These are phyloP conservation scores for Glaucomys volans DNA, from an alignment of 2,113 vertebrate species.

Conservation along the genomic window DNA sequence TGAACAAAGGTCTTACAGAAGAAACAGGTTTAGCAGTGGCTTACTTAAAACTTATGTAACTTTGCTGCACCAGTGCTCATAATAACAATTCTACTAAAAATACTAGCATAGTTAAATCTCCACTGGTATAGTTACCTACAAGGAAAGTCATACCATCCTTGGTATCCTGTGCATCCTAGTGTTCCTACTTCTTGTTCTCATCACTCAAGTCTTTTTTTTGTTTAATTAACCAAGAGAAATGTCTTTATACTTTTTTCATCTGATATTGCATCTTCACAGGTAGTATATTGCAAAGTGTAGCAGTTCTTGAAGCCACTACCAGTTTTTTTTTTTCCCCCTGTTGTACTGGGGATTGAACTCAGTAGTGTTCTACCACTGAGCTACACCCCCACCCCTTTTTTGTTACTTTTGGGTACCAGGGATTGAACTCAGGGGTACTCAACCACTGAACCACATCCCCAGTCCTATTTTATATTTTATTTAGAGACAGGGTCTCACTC, in stretches of 20 bases:
- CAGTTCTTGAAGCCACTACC: neutral
- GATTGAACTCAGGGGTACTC: too few relatives aligned
- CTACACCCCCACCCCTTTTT: too few relatives aligned
- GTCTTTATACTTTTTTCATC: neutral
- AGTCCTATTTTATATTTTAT: too few relatives aligned
- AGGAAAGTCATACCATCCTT: neutral
- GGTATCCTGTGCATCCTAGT: neutral
- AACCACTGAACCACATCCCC: too few relatives aligned
- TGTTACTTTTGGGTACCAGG: too few relatives aligned
- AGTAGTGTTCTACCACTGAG: too few relatives aligned
- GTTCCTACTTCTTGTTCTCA: neutral
- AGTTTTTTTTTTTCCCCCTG: too few relatives aligned
- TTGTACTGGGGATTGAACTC: too few relatives aligned
- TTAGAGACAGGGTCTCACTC: too few relatives aligned
- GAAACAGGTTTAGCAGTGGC: neutral
- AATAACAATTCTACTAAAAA: neutral
- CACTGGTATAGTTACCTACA: neutral
- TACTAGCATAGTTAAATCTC: neutral
- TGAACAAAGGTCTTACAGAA: neutral
- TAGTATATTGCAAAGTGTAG: neutral
- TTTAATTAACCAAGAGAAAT: constrained; percentile 12
- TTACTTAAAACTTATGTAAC: neutral
- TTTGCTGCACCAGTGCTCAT: neutral
- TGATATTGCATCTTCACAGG: neutral
- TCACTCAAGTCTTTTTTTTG: neutral